Base-by-base conservation (phyloP, 2,113 vertebrate genomes). In the Turdus rufiventris region DNA sequence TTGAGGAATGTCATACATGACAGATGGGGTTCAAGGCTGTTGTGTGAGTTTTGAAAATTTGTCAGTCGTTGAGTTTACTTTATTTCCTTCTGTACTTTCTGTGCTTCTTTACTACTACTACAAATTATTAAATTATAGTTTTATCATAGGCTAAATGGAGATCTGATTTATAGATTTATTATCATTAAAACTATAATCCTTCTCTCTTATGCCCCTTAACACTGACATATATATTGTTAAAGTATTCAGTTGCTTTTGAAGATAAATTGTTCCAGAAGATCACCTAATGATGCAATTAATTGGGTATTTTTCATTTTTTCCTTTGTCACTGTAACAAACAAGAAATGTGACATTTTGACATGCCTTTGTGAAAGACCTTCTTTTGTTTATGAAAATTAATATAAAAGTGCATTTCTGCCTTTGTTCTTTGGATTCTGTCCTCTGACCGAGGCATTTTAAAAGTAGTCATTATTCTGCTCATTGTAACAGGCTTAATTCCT, bases 241-340 rank as follows among this genome's bases (percentile, higher is more conserved):
- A 95, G 95, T 92, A 94, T 83, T 92, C 65, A 85, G 67, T 95
- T 88, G 42, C 40, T 81, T n/a, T 85, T 95, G 66, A 90, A 93
- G 54, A 80, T 92, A 93, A 95, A 78, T 75, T 91, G 19, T 78
- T 91, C 48, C 53, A 73, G 60, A 73, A 85, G 67, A 91, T 87
- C 18, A 76, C 24, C 45, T 80, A 56, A 54, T 89, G 56, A 63
- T 63, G 24, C 33, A 87, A 43, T 67, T 96, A 93, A 93, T 57
- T 95, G 61, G 17, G 2, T 87, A 48, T 97, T 92, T 96, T 95
- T 79, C 28, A 43, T 75, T 86, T 94, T 94, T 66, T 93, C 9
- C 40, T 91, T 86, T 83, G 31, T 83, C 34, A 24, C 17, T 58
- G 6, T 57, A 58, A 51, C 23, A 60, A 71, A 48, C 33, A 25